Evolutionary conservation across 2,888 invertebrate genomes (phyloP), one percentile per base, ranked within the genome.

Genomic region (Nebria salina): DNA sequence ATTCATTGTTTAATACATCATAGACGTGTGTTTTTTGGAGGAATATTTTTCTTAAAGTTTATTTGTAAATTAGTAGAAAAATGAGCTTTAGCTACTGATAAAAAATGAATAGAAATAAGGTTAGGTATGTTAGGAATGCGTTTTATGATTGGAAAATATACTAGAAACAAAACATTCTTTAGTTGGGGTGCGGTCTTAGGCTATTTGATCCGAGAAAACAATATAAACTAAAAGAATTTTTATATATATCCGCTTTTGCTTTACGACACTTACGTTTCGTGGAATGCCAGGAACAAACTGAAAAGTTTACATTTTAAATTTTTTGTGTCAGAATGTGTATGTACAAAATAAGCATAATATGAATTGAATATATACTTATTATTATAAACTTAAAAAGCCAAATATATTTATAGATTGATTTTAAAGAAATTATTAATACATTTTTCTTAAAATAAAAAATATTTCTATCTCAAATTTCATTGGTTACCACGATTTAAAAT

Each of bases 181-280:
- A 20, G 25, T 20, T 15, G 20, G 3, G 70, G 70, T 20, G 70
- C 70, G 13, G 70, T 13, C 54, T 1, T 54, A 54, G 54, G 54
- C 54, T 70, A 70, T 70, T 70, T 70, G 70, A 70, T 70, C 70
- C 70, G 25, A 70, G 70, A 70, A 70, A 70, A 70, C 70, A 70
- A 26, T 70, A 26, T 70, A 34, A 26, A 20, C 70, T 5, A 54
- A 70, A 70, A 20, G 70, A 25, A 70, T 70, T 70, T 68, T 4
- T 20, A 20, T 70, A 25, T 70, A 34, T 70, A 26, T 70, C 70
- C 70, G 70, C 70, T 7, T 70, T 70, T 70, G 70, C 26, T 70
- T 70, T 26, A 25, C 70, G 70, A 26, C 34, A 6, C 70, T 70
- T 70, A 34, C 70, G 9, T 34, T 70, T 70, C 70, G 15, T 25